Evolutionary conservation across 2,888 invertebrate species (phyloP).

Genomic region (Thumatha senex): DNA sequence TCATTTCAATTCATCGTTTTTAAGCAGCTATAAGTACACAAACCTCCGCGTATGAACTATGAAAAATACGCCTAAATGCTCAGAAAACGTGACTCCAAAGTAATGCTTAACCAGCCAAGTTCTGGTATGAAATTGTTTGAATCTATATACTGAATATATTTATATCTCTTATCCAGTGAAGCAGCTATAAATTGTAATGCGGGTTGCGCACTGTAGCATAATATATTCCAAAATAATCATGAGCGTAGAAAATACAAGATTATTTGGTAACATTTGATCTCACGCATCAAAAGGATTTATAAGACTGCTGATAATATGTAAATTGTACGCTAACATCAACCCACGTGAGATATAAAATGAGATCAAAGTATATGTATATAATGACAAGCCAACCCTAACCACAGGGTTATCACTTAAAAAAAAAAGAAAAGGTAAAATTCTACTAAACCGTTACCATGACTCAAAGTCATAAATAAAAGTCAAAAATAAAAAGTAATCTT

Average conservation of each 20-base stretch:
- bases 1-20: no score
- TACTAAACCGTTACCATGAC: not conserved
- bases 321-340: constrained; percentile 1
- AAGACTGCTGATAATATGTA: constrained; percentile 1
- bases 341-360: constrained; percentile 1
- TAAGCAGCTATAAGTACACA: no score
- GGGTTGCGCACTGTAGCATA: not conserved
- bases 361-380: not conserved
- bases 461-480: constrained; percentile 5
- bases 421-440: constrained; percentile 9
- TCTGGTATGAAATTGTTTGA: no score
- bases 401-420: constrained; percentile 5
- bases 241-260: not conserved
- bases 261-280: not conserved
- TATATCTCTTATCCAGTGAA: no score
- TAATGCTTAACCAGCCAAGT: no score
- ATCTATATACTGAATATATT: no score
- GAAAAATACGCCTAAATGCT: no score
- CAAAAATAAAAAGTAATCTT: constrained; percentile 4
- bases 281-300: not conserved
- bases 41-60: no score
- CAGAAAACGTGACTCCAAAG: no score
- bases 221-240: not conserved
- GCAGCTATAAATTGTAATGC: not conserved
- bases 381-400: constrained; percentile 6